Conservation (phyloP, 1,140 invertebrate genomes). For the Conus betulinus region DNA sequence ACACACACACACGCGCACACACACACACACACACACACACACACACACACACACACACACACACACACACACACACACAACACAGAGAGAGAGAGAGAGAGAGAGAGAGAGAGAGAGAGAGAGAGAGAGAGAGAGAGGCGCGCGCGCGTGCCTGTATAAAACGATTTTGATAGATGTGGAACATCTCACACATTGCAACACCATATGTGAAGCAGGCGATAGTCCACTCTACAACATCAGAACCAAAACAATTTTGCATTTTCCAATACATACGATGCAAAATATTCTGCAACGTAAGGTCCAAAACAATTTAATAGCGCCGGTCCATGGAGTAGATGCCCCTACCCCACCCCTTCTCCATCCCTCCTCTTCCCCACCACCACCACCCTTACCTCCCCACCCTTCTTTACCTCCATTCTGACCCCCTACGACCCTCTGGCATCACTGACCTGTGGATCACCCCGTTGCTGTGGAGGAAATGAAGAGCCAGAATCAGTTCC, state of each 20-base stretch:
- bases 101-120: neutral
- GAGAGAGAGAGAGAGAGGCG: conserved; percentile 7
- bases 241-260: too few species aligned
- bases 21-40: neutral
- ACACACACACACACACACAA: neutral
- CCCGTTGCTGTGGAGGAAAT: conserved; percentile 30
- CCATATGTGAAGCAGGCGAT: too few species aligned
- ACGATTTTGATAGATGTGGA: too few species aligned
- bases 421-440: neutral
- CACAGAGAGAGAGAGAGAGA: neutral
- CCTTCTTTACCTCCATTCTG: neutral
- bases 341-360: neutral
- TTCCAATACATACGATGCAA: too few species aligned
- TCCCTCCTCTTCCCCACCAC: neutral
- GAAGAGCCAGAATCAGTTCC: conserved; percentile 8
- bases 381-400: neutral
- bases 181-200: too few species aligned
- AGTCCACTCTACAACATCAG: too few species aligned
- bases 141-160: too few species aligned
- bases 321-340: too few species aligned
- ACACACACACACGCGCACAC: neutral
- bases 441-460: conserved; percentile 28
- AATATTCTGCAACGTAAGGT: too few species aligned
- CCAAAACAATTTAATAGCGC: too few species aligned
- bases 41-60: conserved; percentile 11